Evolutionary conservation across 2,797 vertebrate species (phyloP), one percentile per base, ranked within the genome.

Genomic region (Leuciscus waleckii): DNA sequence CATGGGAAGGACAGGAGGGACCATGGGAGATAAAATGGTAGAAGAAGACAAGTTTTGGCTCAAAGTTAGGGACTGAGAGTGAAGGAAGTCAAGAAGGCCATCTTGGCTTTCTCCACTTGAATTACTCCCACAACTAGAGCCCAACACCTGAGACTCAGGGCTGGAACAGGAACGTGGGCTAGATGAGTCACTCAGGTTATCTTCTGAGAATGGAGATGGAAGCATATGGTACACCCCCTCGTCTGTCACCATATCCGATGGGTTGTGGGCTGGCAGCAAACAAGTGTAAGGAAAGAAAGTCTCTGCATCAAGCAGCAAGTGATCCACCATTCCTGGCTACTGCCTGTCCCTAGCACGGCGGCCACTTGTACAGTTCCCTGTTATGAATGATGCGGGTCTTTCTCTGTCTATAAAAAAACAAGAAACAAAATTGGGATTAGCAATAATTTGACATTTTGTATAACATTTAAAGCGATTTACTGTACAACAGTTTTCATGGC

Each of bases 151-250:
- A 1, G 96, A 97, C 89, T 98, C 97, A 0, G 97, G 97, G 89
- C 97, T 98, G 88, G 97, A 97, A 84, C 98, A 98, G 83, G 97
- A 98, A 51, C 96, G 95, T 83, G 97, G 97, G 86, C 97, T 99
- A 85, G 97, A 98, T 1, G 96, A 96, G 89, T 97, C 97, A 0
- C 97, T 98, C 77, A 96, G 80, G 89, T 98, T 97, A 7, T 98
- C 97, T 93, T 98, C 97, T 0, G 98, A 98, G 87, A 97, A 94
- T 0, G 97, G 97, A 0, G 97, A 98, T 1, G 96, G 95, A 91
- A 97, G 93, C 94, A 95, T 96, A 89, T 97, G 97, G 89, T 98
- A 98, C 21, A 93, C 94, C 86, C 93, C 95, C 85, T 94, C 91
- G 43, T 96, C 91, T 0, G 95, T 95, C 88, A 96, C 95, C 96